phyloP scores from a whole-genome alignment of 2,797 vertebrate genomes.

The Sebastes steindachneri region DNA sequence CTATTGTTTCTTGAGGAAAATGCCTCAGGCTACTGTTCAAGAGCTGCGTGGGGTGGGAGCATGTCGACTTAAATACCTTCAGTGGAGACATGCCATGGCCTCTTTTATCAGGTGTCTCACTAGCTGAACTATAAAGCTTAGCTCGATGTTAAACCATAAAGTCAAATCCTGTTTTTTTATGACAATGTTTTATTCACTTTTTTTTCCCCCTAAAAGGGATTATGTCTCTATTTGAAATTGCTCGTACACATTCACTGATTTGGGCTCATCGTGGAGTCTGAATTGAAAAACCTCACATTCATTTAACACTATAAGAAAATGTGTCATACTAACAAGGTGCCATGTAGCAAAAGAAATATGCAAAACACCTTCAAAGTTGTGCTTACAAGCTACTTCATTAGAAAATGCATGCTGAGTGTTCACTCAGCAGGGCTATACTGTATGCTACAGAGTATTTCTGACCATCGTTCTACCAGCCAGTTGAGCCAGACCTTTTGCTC shows the following conservation, averaged over 20 bases:
- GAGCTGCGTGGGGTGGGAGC: slow-evolving; percentile 77
- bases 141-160: slow-evolving; percentile 71
- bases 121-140: slow-evolving; percentile 77
- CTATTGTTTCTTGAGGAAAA: slow-evolving; percentile 76
- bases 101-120: slow-evolving; percentile 81
- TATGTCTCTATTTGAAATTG: slow-evolving; percentile 57
- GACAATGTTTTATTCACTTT: slow-evolving; percentile 71
- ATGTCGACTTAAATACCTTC: slow-evolving; percentile 82
- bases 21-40: slow-evolving; percentile 80
- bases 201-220: slow-evolving; percentile 35
- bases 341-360: background rate
- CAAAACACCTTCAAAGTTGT: background rate
- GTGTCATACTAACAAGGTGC: background rate
- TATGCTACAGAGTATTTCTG: background rate
- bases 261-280: slow-evolving; percentile 13
- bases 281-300: slow-evolving; percentile 32
- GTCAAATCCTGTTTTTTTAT: slow-evolving; percentile 72
- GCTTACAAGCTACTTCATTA: background rate
- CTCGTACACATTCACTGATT: slow-evolving; percentile 29
- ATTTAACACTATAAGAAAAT: slow-evolving; percentile 9
- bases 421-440: background rate
- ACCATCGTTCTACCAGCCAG: background rate
- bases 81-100: slow-evolving; percentile 73
- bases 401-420: background rate
- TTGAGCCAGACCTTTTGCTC: background rate